phyloP scores from a whole-genome alignment of 2,888 invertebrate species.

The Drosophila seclusa region DNA sequence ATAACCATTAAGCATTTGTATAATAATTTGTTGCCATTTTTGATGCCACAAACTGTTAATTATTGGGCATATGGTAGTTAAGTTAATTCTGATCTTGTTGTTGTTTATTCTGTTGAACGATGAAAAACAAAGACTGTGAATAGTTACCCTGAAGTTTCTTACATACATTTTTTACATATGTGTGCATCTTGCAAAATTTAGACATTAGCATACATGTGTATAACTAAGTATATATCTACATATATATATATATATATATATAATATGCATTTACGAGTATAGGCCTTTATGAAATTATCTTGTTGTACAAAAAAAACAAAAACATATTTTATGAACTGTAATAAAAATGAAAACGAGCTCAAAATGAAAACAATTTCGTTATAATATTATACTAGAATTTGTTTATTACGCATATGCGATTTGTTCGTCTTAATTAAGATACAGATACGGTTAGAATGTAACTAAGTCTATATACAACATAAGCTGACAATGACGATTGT shows the following conservation, averaged over 20 bases:
- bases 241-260: constrained; percentile 22
- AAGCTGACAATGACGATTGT: constrained; percentile 72
- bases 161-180: constrained; percentile 27
- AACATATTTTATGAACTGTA: constrained; percentile 35
- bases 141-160: constrained; percentile 66
- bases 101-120: constrained; percentile 37
- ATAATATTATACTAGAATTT: constrained; percentile 61
- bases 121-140: constrained; percentile 69
- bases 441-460: constrained; percentile 65
- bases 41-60: constrained; percentile 25
- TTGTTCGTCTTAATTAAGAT: constrained; percentile 67
- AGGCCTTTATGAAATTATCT: constrained; percentile 57
- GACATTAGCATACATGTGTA: constrained; percentile 34
- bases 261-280: constrained; percentile 52
- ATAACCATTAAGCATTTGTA: constrained; percentile 1
- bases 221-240: constrained; percentile 32
- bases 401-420: constrained; percentile 67
- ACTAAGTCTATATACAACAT: constrained; percentile 74
- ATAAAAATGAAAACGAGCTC: constrained; percentile 40
- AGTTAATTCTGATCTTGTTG: constrained; percentile 20
- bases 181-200: constrained; percentile 10
- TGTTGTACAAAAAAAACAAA: constrained; percentile 39
- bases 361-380: constrained; percentile 12
- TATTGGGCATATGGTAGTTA: constrained; percentile 13
- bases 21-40: constrained; percentile 14